These are phyloP conservation scores for Peribatodes rhomboidaria DNA, from an alignment of 2,888 invertebrate species.

Conservation along the genomic window DNA sequence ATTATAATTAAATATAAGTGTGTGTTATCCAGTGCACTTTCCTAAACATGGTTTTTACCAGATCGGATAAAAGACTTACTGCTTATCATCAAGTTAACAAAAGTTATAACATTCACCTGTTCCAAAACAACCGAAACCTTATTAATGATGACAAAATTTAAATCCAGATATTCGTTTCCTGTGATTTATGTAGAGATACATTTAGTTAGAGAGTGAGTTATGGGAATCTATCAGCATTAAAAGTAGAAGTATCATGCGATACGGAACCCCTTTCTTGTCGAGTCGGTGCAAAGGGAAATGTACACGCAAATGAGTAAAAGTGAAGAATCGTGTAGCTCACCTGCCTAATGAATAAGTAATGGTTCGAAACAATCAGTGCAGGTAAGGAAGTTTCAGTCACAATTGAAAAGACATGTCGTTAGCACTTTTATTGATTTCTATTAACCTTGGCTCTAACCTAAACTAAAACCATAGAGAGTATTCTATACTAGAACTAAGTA, in stretches of 20 bases:
- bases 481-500: no score
- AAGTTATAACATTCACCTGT: neutral
- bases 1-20: neutral
- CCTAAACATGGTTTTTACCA: no score
- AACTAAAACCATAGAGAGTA: no score
- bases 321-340: neutral
- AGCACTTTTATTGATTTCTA: no score
- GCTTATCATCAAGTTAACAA: no score
- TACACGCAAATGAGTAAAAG: conserved; percentile 20
- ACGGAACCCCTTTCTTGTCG: neutral
- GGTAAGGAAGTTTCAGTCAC: neutral
- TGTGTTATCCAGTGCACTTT: neutral
- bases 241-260: conserved; percentile 31
- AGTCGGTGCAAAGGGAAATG: conserved; percentile 14
- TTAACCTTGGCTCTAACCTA: no score
- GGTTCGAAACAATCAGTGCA: neutral
- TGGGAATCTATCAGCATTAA: conserved; percentile 29
- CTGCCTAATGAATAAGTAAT: neutral
- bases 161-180: conserved; percentile 10
- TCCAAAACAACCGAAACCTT: neutral
- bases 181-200: conserved; percentile 20
- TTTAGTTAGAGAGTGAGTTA: conserved; percentile 26
- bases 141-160: conserved; percentile 2
- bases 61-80: no score
- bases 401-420: neutral